Conservation (phyloP, 2,888 invertebrate genomes). For the Scaptomyza polygonia region DNA sequence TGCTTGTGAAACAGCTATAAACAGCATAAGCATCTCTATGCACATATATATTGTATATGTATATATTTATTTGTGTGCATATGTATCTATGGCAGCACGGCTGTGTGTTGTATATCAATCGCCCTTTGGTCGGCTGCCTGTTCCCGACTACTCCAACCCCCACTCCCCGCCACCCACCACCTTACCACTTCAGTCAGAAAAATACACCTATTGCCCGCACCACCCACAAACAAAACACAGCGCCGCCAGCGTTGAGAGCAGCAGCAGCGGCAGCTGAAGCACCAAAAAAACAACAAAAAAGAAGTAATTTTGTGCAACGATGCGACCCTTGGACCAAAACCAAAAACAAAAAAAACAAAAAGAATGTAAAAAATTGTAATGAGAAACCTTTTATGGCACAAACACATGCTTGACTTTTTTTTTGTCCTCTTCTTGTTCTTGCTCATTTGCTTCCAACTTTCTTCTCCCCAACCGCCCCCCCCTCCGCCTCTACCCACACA, state of each 20-base stretch:
- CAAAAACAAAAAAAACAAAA: not conserved
- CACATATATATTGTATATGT: conserved; percentile 6
- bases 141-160: conserved; percentile 19
- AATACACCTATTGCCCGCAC: conserved; percentile 25
- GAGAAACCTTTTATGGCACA: conserved; percentile 77
- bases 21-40: conserved; percentile 62
- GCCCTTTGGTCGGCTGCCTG: conserved; percentile 52
- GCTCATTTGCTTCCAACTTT: conserved; percentile 26
- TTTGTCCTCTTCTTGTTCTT: conserved; percentile 29
- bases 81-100: conserved; percentile 37
- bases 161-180: not conserved
- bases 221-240: conserved; percentile 22
- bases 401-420: conserved; percentile 73
- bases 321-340: conserved; percentile 75
- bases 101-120: conserved; percentile 66
- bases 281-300: conserved; percentile 39
- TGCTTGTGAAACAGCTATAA: conserved; percentile 56
- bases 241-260: conserved; percentile 51
- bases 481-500: not conserved
- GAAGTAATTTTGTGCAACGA: conserved; percentile 76
- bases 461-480: not conserved
- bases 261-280: conserved; percentile 25
- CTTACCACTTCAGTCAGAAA: conserved; percentile 18
- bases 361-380: conserved; percentile 56
- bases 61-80: conserved; percentile 20